Conservation (phyloP, 1,140 invertebrate species). For the Vanessa atalanta region DNA sequence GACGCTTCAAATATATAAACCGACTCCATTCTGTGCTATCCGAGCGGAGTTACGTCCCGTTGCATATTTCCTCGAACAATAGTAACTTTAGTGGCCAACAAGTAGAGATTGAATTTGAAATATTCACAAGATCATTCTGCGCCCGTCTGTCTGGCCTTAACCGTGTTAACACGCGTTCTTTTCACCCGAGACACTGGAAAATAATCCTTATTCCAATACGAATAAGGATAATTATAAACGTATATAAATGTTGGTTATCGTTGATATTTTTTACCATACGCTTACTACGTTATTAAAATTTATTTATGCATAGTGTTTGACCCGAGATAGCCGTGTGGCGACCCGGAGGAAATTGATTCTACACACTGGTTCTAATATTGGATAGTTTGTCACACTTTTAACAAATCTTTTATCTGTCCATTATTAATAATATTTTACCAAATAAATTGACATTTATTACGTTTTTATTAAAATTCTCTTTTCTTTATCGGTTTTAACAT, state of each 20-base stretch:
- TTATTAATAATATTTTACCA: constrained; percentile 1
- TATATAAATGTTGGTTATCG: not conserved
- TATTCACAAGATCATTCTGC: constrained; percentile 63
- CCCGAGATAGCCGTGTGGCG: constrained; percentile 11
- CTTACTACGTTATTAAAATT: constrained; percentile 28
- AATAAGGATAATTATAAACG: not conserved
- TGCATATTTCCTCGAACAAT: constrained; percentile 53
- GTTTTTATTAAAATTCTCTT: not conserved
- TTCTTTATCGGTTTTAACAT: not conserved
- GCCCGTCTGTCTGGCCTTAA: constrained; percentile 41
- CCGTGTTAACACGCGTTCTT: constrained; percentile 20
- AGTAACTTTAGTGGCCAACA: constrained; percentile 62
- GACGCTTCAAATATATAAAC: not conserved
- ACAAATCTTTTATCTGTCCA: constrained; percentile 21
- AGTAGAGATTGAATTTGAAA: constrained; percentile 70
- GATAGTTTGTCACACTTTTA: constrained; percentile 27
- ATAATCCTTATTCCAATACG: not conserved
- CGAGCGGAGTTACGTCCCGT: constrained; percentile 30
- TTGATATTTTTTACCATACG: constrained; percentile 23
- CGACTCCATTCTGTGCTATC: not conserved
- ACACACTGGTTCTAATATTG: constrained; percentile 14
- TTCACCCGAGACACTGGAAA: not conserved
- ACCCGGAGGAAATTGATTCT: constrained; percentile 30
- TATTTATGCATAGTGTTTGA: constrained; percentile 34
- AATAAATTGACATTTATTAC: not conserved